Percentiles rank a stretch among this genome's conserved stretches.
phyloP scores from a whole-genome alignment of 2,888 invertebrate genomes.

The Coremacera marginata region DNA sequence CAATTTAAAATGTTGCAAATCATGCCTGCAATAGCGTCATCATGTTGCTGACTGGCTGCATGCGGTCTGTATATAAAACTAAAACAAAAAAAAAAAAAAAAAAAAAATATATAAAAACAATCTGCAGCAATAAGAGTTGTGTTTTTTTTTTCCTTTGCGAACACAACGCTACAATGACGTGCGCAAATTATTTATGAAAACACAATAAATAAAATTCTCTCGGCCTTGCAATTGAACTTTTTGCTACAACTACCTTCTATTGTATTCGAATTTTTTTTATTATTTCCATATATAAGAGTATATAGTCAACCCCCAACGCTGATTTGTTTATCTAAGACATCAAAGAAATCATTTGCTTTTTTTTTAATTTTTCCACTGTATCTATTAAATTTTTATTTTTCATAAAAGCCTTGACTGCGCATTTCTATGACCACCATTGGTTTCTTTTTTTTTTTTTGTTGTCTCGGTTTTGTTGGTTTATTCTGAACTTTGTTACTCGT shows the following conservation, averaged over 20 bases:
- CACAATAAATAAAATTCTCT: too few species aligned
- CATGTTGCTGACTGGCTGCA: too few species aligned
- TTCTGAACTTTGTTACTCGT: not conserved
- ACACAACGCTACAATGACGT: constrained; percentile 5
- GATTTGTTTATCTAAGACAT: not conserved
- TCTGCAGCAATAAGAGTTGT: not conserved
- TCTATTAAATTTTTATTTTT: constrained; percentile 1
- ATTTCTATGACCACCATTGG: constrained; percentile 19
- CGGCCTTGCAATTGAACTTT: too few species aligned
- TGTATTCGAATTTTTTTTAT: not conserved
- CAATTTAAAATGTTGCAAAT: constrained; percentile 19
- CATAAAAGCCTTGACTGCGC: not conserved
- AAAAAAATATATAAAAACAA: not conserved
- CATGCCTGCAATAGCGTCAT: not conserved
- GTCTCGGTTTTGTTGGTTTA: not conserved
- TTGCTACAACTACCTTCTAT: not conserved
- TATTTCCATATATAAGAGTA: not conserved
- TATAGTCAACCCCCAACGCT: not conserved
- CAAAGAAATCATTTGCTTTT: too few species aligned
- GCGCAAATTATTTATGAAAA: constrained; percentile 1
- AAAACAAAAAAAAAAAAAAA: too few species aligned
- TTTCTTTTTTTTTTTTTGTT: too few species aligned
- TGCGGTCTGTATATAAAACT: too few species aligned
- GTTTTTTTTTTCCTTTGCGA: not conserved
- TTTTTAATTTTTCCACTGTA: not conserved